Evolutionary conservation across 2,888 invertebrate species (phyloP).

Genomic region (Hesperia comma): DNA sequence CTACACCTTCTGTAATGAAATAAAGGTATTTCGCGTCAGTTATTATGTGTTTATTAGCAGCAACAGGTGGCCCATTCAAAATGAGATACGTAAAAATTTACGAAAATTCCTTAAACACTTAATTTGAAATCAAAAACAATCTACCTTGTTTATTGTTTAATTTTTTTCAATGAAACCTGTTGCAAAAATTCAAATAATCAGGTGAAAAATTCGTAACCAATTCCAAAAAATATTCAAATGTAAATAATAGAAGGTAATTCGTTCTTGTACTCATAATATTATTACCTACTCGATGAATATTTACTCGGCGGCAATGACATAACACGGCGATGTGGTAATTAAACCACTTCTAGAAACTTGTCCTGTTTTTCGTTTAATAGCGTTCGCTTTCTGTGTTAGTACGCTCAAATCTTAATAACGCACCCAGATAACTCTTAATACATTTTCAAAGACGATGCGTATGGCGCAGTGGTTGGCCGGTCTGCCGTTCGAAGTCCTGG

Average conservation of each 20-base stretch:
- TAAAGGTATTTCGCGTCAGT: not conserved
- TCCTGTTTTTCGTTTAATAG: constrained; percentile 1
- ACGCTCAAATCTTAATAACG: too few species aligned
- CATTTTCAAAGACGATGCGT: too few species aligned
- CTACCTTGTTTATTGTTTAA: not conserved
- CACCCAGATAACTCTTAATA: too few species aligned
- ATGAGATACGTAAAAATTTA: too few species aligned
- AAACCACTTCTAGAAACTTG: constrained; percentile 7
- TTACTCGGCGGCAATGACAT: constrained; percentile 4
- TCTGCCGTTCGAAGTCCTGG: too few species aligned
- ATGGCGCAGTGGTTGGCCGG: too few species aligned
- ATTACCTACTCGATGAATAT: not conserved
- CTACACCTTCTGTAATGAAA: constrained; percentile 1
- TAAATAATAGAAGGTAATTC: not conserved
- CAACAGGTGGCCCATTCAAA: too few species aligned
- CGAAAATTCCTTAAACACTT: too few species aligned
- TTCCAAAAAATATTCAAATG: not conserved
- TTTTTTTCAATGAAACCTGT: not conserved
- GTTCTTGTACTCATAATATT: not conserved
- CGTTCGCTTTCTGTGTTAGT: not conserved
- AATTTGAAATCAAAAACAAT: too few species aligned
- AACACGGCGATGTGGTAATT: constrained; percentile 7
- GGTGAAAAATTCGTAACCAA: not conserved
- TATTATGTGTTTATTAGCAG: too few species aligned
- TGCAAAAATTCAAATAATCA: not conserved